These are phyloP conservation scores for Myotis myotis DNA, from an alignment of 2,797 vertebrate species.

Conservation along the genomic window DNA sequence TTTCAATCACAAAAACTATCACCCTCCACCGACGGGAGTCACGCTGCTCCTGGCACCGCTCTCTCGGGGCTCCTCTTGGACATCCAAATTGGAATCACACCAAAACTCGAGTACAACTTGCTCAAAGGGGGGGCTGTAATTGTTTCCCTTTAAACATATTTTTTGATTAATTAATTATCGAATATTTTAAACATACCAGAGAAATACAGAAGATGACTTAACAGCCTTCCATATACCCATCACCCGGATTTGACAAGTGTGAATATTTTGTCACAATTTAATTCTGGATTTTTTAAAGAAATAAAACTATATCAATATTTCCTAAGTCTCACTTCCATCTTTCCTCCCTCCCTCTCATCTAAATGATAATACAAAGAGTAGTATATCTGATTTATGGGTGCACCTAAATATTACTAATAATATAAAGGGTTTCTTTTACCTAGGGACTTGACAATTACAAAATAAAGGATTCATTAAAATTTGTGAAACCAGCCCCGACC, in stretches of 20 bases:
- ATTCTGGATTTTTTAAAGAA: slow-evolving; percentile 8
- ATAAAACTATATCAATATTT: background rate
- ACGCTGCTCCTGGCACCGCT: background rate
- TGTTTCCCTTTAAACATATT: background rate
- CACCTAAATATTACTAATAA: background rate
- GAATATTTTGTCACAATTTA: slow-evolving; percentile 28
- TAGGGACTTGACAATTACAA: background rate
- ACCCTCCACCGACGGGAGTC: background rate
- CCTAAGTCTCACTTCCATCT: background rate
- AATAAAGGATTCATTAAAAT: background rate
- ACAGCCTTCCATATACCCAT: background rate
- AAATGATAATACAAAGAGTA: background rate
- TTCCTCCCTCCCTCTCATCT: background rate
- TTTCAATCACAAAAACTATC: background rate
- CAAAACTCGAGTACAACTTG: background rate
- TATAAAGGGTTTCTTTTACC: background rate
- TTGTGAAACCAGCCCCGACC: background rate
- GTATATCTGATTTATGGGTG: background rate
- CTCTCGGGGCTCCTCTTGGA: background rate
- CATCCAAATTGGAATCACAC: background rate
- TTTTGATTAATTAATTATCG: background rate
- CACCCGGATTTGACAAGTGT: background rate
- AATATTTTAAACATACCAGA: slow-evolving; percentile 1
- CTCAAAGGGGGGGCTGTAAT: background rate
- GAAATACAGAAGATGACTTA: slow-evolving; percentile 3